Conservation (phyloP, 2,113 vertebrate genomes). For the Rhadina sibilatrix region DNA sequence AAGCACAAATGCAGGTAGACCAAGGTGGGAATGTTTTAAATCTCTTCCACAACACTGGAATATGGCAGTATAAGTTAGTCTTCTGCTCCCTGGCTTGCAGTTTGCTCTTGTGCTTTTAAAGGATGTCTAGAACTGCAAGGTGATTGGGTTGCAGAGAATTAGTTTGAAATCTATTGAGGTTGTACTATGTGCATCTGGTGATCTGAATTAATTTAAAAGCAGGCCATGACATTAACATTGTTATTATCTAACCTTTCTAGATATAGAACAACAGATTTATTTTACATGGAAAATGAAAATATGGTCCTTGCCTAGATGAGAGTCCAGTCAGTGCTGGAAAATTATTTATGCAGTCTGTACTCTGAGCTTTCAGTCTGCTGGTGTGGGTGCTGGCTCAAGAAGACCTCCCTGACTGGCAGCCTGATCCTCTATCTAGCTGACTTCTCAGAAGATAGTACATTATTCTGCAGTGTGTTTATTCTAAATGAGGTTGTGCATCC, state of each 20-base stretch:
- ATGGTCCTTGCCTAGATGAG: neutral
- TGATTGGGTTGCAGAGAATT: neutral
- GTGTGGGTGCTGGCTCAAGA: neutral
- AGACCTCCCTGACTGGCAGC: neutral
- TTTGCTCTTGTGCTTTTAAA: neutral
- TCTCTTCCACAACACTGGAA: neutral
- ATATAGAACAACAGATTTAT: neutral
- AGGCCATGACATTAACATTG: neutral
- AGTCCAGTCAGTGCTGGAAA: neutral
- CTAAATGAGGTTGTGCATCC: neutral
- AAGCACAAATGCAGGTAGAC: neutral
- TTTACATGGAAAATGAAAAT: neutral
- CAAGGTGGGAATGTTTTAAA: neutral
- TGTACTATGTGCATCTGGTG: neutral
- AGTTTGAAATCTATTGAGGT: neutral
- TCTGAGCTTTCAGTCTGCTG: neutral
- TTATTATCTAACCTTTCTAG: neutral
- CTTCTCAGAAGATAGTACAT: neutral
- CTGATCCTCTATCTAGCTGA: neutral
- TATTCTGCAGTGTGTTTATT: neutral
- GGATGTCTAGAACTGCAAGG: neutral
- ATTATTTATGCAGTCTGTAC: neutral
- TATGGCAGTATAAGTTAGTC: neutral
- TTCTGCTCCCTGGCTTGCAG: neutral
- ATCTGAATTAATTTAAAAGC: neutral